Base-by-base conservation (phyloP, 2,113 vertebrate species). In the Bucco capensis region DNA sequence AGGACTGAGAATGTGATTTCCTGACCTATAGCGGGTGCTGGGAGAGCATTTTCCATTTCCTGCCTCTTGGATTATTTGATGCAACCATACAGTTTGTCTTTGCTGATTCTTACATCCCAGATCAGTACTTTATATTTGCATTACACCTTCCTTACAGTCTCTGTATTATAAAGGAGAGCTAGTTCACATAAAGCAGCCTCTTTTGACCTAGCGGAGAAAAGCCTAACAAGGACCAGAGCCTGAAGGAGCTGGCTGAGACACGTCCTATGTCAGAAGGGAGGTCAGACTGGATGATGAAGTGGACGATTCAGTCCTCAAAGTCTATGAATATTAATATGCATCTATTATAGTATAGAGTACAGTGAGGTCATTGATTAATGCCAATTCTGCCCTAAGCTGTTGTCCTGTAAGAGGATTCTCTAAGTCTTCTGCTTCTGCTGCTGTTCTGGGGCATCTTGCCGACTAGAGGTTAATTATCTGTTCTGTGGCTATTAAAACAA, bases 281-380 rank as follows among this genome's bases (percentile, higher is more conserved):
- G 92, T 94, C 93, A 86, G 76, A 54, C 47, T 46, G 37, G 50
- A 93, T 94, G 94, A 94, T 66, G 78, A 84, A 95, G 83, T 90
- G 58, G 50, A 82, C 86, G 25, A 71, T 94, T 95, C 80, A 86
- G 81, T 79, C 74, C 86, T 89, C 50, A 90, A 94, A 92, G 82
- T 73, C 94, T 82, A 90, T 95, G 86, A 96, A 92, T 96, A 92
- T 95, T 95, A 89, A 94, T 92, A 90, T 61, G 77, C 74, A 88
- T 86, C 88, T 94, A 86, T 92, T 96, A 95, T 40, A 74, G 86
- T 72, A 47, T 70, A 76, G 70, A 88, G 74, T 89, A 93, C 67
- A 76, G 66, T 51, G 88, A 84, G 90, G 88, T 94, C 92, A 92
- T 82, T 93, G 90, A 80, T 94, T 82, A 90, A 93, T 94, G 83